phyloP scores from a whole-genome alignment of 2,888 invertebrate genomes.

The Hirtodrosophila confusa region DNA sequence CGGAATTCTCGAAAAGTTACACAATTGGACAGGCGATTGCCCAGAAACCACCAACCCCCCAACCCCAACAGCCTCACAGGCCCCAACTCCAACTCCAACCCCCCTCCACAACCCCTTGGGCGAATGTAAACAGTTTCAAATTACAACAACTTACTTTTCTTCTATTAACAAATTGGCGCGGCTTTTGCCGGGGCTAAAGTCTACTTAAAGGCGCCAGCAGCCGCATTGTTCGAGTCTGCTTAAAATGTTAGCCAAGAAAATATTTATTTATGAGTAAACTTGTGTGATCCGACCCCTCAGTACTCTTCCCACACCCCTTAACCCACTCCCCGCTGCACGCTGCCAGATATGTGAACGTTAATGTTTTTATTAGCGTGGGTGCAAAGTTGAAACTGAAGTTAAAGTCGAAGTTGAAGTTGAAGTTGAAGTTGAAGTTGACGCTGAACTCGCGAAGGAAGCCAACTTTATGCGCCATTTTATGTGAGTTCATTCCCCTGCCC shows the following conservation, averaged over 20 bases:
- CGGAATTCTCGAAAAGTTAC: slow-evolving; percentile 55
- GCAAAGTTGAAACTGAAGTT: slow-evolving; percentile 42
- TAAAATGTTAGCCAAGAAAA: slow-evolving; percentile 62
- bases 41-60: background rate
- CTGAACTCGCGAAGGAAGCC: slow-evolving; percentile 24
- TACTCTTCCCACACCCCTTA: background rate
- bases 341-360: slow-evolving; percentile 47
- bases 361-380: slow-evolving; percentile 68
- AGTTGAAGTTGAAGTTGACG: slow-evolving; percentile 9
- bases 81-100: background rate
- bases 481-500: slow-evolving; percentile 19
- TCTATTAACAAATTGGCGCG: slow-evolving; percentile 76
- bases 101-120: slow-evolving; percentile 28
- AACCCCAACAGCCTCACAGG: background rate
- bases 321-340: background rate
- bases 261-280: slow-evolving; percentile 75
- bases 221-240: slow-evolving; percentile 52
- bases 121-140: slow-evolving; percentile 71
- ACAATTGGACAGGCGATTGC: slow-evolving; percentile 60
- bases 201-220: slow-evolving; percentile 47
- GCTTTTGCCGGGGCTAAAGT: slow-evolving; percentile 28
- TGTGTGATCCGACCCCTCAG: slow-evolving; percentile 15
- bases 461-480: slow-evolving; percentile 54
- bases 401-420: slow-evolving; percentile 19
- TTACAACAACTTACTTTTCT: slow-evolving; percentile 60